Base-by-base conservation (phyloP, 1,140 invertebrate species). In the Diuraphis noxia region DNA sequence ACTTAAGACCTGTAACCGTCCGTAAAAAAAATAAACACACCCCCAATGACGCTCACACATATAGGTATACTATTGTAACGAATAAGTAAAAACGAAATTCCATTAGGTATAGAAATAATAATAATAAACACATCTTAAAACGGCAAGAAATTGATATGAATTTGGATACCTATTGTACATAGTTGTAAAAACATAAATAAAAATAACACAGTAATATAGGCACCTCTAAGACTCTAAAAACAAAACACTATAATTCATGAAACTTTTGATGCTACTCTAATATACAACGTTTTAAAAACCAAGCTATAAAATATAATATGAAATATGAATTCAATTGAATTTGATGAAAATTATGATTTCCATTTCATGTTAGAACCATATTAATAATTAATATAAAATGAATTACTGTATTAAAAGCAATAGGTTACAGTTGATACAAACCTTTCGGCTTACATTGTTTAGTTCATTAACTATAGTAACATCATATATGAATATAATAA, bases 61-160 rank as follows among this genome's bases (percentile, higher is more conserved):
- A 56, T 56, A 30, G 25, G 9, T 56, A n/a, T 72, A 72, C 5
- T 49, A 49, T 49, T 49, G 46, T 49, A 52, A 8, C 13, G 13
- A 72, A 34, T n/a, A 19, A n/a, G 17, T n/a, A 72, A 72, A n/a
- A 72, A n/a, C 10, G 13, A 72, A 72, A 72, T 72, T 72, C 56
- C 56, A 72, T 72, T 72, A 72, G 56, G 56, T 72, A 72, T n/a
- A 72, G 34, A 63, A n/a, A 63, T n/a, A 63, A 63, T 56, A 63
- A 63, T 63, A 63, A 63, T 63, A 63, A 30, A 63, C 30, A 63
- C 56, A n/a, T 63, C 25, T 63, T 9, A 63, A 25, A n/a, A 8
- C 30, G 30, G n/a, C 56, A n/a, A 63, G 56, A n/a, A 72, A 72
- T n/a, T 13, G 56, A 34, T 72, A 72, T 72, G 13, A n/a, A 72